Evolutionary conservation across 2,797 vertebrate genomes (phyloP).

Genomic region (Scomberomorus guttatus): DNA sequence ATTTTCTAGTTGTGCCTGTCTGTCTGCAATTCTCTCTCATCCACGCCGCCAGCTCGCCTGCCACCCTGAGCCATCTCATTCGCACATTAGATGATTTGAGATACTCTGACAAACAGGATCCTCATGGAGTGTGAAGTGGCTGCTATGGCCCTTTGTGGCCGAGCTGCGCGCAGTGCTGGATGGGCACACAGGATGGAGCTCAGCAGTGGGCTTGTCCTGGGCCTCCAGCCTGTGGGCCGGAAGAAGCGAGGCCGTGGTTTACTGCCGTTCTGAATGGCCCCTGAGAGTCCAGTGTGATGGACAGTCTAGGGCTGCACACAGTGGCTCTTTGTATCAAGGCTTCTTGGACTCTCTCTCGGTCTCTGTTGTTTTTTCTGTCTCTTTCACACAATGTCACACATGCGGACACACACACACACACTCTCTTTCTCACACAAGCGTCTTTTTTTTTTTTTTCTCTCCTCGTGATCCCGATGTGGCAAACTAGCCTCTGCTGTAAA

Average conservation of each 20-base stretch:
- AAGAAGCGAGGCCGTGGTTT: constrained; percentile 70
- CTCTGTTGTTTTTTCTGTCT: constrained; percentile 28
- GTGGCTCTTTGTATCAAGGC: constrained; percentile 80
- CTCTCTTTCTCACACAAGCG: constrained; percentile 48
- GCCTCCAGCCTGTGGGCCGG: constrained; percentile 74
- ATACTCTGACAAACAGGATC: constrained; percentile 65
- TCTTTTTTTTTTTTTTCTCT: constrained; percentile 34
- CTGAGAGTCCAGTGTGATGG: constrained; percentile 79
- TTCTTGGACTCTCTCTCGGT: constrained; percentile 67
- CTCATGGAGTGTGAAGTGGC: constrained; percentile 61
- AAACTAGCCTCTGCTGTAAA: constrained; percentile 42
- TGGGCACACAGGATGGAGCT: constrained; percentile 76
- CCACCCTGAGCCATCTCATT: constrained; percentile 42
- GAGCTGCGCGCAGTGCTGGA: constrained; percentile 53
- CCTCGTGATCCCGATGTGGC: constrained; percentile 64
- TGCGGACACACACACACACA: constrained; percentile 44
- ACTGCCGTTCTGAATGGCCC: constrained; percentile 76
- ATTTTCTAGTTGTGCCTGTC: not conserved
- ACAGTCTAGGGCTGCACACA: constrained; percentile 77
- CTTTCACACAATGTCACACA: constrained; percentile 54
- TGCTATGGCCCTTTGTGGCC: constrained; percentile 42
- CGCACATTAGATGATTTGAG: constrained; percentile 42
- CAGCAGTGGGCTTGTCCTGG: constrained; percentile 76
- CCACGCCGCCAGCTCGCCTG: not conserved
- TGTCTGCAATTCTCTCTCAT: not conserved